phyloP scores from a whole-genome alignment of 2,113 vertebrate species.

The Solea senegalensis region DNA sequence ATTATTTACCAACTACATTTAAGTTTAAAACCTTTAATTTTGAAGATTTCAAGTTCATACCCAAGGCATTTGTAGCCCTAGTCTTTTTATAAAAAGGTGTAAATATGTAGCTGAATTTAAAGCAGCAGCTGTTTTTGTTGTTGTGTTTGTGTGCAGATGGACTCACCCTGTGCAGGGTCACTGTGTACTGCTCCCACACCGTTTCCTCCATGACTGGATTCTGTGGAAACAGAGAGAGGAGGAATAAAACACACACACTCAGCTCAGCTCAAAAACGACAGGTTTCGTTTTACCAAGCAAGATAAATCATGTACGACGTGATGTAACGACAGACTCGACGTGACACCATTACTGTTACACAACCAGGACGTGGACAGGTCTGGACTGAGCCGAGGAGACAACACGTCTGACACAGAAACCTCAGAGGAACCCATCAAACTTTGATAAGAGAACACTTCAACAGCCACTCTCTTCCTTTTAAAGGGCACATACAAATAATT shows the following conservation, averaged over 20 bases:
- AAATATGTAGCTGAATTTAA: no score
- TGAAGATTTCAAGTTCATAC: no score
- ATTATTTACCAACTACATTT: no score
- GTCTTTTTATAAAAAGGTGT: no score
- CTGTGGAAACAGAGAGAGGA: slow-evolving; percentile 60
- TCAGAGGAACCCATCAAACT: slow-evolving; percentile 3
- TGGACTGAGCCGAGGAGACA: background rate
- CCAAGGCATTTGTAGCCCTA: no score
- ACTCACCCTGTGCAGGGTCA: slow-evolving; percentile 95
- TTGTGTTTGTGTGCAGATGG: no score
- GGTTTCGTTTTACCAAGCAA: slow-evolving; percentile 32
- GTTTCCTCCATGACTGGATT: slow-evolving; percentile 91
- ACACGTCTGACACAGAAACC: slow-evolving; percentile 8
- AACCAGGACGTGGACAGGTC: slow-evolving; percentile 34
- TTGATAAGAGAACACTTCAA: slow-evolving; percentile 3
- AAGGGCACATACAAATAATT: background rate
- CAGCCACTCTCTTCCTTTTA: slow-evolving; percentile 3
- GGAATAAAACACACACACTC: slow-evolving; percentile 37
- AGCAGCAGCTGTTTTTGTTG: no score
- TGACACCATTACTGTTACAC: slow-evolving; percentile 34
- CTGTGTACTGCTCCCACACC: slow-evolving; percentile 98
- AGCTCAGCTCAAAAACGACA: background rate
- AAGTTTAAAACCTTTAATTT: no score
- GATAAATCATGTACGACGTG: slow-evolving; percentile 60
- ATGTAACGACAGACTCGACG: slow-evolving; percentile 55